Evolutionary conservation across 2,797 vertebrate genomes (phyloP).

Genomic region (Hippocampus kuda): DNA sequence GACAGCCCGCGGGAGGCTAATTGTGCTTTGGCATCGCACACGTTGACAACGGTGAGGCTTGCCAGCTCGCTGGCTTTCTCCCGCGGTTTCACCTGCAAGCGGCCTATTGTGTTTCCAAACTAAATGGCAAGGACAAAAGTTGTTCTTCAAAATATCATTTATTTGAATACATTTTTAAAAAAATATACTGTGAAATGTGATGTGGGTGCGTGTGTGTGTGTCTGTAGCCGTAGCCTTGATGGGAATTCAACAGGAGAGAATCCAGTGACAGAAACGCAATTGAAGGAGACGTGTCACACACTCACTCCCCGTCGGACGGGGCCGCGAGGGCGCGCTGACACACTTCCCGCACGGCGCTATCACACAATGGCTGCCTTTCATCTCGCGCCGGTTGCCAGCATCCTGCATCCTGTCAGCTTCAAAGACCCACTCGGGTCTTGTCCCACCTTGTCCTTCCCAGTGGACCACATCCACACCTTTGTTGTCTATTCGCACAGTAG

Average conservation of each 20-base stretch:
- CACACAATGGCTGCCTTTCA: background rate
- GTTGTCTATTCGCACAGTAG: background rate
- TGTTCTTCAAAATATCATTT: too few relatives aligned
- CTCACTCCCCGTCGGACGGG: background rate
- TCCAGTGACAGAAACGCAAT: background rate
- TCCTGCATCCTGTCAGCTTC: background rate
- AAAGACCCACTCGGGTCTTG: background rate
- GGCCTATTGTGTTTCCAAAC: too few relatives aligned
- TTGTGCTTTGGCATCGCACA: slow-evolving; percentile 73
- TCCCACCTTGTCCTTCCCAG: background rate
- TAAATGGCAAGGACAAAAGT: too few relatives aligned
- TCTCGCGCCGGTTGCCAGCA: background rate
- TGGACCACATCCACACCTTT: background rate
- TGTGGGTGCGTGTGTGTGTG: too few relatives aligned
- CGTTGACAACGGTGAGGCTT: slow-evolving; percentile 58
- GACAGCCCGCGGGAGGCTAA: slow-evolving; percentile 61
- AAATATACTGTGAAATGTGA: background rate
- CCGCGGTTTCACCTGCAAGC: too few relatives aligned
- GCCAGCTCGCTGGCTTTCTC: slow-evolving; percentile 21
- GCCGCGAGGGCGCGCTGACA: background rate
- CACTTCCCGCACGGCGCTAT: background rate
- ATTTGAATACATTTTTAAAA: background rate
- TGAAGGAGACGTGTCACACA: background rate
- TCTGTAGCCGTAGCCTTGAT: background rate
- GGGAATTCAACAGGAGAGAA: background rate